Evolutionary conservation across 2,113 vertebrate species (phyloP), one percentile per base, ranked within the genome.

Genomic region (Hypocryptadius cinnamomeus): DNA sequence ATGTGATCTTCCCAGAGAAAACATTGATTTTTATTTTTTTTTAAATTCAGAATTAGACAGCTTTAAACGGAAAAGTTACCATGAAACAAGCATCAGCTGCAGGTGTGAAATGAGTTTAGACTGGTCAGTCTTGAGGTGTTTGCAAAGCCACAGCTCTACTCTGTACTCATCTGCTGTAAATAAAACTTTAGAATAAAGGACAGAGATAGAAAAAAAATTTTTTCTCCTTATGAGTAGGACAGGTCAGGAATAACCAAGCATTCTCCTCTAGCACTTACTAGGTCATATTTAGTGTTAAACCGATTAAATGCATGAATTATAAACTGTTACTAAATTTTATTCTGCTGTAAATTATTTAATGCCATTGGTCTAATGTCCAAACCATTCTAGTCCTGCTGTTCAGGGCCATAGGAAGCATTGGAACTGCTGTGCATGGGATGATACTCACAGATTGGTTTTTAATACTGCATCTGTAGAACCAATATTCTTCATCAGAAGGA

Each of bases 1-100:
- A 94, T 94, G 82, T 79, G 76, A 88, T 94, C 90, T 79, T 95
- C 87, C 82, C 94, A 88, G 93, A 61, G 87, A 95, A 96, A 96
- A 94, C 91, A 96, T 73, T 89, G 74, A 8, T 2, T 51, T 72
- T 40, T 33, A 22, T 37, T 70, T 71, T 78, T 54, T 80, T 51
- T 68, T 19, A 4, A 37, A 68, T 81, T 87, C 63, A 2, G 8
- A 82, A 91, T 83, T 70, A 80, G 47, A 47, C 21, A 68, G 59
- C n/a, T 95, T 85, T 63, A 79, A 66, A 40, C 16, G 51, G 71
- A 89, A 92, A 94, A 64, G 47, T 64, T 86, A 28, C 30, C 1
- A 0, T 39, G 40, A 3, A 8, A 30, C 13, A 56, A 83, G 59
- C 40, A 64, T 60, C 48, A 27, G 21, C 42, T 35, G 6, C 51